Percentiles rank a stretch among this genome's conserved stretches.
These are phyloP conservation scores for Trissolcus brochymenae DNA, from an alignment of 2,888 invertebrate species.

Conservation along the genomic window DNA sequence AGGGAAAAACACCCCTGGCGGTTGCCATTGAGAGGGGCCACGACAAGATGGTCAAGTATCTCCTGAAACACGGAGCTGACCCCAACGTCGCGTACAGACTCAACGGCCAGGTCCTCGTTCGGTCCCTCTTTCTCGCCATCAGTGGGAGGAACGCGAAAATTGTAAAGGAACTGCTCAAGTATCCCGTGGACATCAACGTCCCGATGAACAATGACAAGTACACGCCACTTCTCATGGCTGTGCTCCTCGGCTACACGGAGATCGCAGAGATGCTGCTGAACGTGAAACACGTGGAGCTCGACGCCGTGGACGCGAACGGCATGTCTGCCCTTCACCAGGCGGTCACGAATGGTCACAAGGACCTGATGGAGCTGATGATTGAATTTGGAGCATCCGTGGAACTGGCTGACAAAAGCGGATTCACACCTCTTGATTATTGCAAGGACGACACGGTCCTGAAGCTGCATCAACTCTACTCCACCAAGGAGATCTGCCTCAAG, in stretches of 20 bases:
- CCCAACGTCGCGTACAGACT: conserved; percentile 27
- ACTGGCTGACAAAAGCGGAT: conserved; percentile 5
- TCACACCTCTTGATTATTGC: conserved; percentile 22
- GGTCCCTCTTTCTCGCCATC: conserved; percentile 33
- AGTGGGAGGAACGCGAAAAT: conserved; percentile 16
- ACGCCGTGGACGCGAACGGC: conserved; percentile 25
- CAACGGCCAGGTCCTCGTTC: conserved; percentile 19
- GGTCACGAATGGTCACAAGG: conserved; percentile 14
- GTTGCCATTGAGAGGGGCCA: conserved; percentile 39
- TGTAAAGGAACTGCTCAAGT: conserved; percentile 23
- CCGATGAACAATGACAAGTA: conserved; percentile 14
- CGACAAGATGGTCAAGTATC: conserved; percentile 38
- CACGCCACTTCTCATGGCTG: conserved; percentile 26
- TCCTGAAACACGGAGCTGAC: conserved; percentile 30
- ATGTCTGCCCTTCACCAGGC: conserved; percentile 43
- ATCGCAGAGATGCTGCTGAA: conserved; percentile 35
- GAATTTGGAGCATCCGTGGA: conserved; percentile 36
- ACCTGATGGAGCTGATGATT: conserved; percentile 14
- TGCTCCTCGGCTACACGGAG: conserved; percentile 12
- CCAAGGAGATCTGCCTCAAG: conserved; percentile 18
- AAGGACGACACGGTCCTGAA: conserved; percentile 12
- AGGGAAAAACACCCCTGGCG: conserved; percentile 35
- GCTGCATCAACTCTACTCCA: conserved; percentile 15
- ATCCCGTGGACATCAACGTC: conserved; percentile 23
- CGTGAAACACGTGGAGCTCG: conserved; percentile 8